A percentile compares a stretch with the other conserved stretches of the same genome.
Conservation (phyloP, 2,113 vertebrate genomes). For the Urocynchramus pylzowi region DNA sequence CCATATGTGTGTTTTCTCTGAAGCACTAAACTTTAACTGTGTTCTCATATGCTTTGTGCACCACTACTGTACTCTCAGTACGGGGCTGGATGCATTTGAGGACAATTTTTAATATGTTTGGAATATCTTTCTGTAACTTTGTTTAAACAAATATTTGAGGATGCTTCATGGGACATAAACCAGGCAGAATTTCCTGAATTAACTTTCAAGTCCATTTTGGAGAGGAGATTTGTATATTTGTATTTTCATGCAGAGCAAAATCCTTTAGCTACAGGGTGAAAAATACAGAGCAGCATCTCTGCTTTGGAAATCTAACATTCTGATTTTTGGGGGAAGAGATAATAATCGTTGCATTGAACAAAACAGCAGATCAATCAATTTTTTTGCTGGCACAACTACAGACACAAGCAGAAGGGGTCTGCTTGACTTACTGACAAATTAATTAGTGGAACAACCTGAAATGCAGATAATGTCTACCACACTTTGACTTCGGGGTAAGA, state of each 20-base stretch:
- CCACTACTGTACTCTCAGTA: neutral
- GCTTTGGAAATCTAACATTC: neutral
- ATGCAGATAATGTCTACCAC: neutral
- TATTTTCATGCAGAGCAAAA: neutral
- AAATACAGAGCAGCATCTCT: neutral
- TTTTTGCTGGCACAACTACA: neutral
- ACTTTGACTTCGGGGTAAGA: conserved; percentile 15
- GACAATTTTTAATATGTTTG: neutral
- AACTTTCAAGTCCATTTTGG: neutral
- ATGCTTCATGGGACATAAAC: neutral
- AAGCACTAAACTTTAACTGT: neutral
- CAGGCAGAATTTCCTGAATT: neutral
- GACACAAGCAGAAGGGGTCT: neutral
- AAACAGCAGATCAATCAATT: neutral
- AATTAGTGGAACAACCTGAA: conserved; percentile 20
- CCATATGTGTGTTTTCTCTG: neutral
- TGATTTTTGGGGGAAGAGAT: neutral
- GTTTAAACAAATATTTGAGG: neutral
- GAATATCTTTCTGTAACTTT: neutral
- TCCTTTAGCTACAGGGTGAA: neutral
- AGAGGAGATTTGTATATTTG: neutral
- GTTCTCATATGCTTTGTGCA: neutral
- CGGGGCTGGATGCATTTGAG: neutral
- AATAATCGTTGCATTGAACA: neutral
- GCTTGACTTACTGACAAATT: neutral